A percentile compares a stretch with the other conserved stretches of the same genome.
Conservation (phyloP, 2,113 vertebrate genomes). For the Acanthochromis polyacanthus region DNA sequence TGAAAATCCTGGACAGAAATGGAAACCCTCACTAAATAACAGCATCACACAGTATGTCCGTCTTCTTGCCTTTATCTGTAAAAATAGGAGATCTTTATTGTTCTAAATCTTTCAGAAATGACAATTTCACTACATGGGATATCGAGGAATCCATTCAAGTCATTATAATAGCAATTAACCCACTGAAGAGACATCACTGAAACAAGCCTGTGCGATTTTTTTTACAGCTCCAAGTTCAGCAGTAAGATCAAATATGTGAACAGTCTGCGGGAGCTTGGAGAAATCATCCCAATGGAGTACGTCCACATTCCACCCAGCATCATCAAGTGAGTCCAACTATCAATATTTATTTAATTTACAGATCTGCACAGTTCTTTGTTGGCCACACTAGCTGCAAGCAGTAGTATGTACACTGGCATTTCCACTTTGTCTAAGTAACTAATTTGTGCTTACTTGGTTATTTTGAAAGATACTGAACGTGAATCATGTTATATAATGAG, state of each 20-base stretch:
- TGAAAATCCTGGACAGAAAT: not conserved
- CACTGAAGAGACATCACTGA: not conserved
- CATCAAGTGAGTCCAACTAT: constrained; percentile 88
- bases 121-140: not conserved
- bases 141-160: not conserved
- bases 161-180: not conserved
- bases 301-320: constrained; percentile 93
- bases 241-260: constrained; percentile 94
- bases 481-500: not conserved
- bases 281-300: constrained; percentile 93
- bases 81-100: not conserved
- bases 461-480: not conserved
- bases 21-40: not conserved
- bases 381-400: too few species aligned
- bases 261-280: constrained; percentile 89
- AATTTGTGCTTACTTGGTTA: not conserved
- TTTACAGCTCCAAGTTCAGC: constrained; percentile 93
- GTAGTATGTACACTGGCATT: not conserved
- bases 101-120: not conserved
- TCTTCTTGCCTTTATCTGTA: not conserved
- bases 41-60: not conserved
- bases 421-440: not conserved
- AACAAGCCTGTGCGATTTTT: not conserved
- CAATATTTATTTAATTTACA: not conserved
- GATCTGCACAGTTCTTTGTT: too few species aligned